Evolutionary conservation across 1,140 invertebrate species (phyloP), one percentile per base, ranked within the genome.

Genomic region (Drosophila melanica): DNA sequence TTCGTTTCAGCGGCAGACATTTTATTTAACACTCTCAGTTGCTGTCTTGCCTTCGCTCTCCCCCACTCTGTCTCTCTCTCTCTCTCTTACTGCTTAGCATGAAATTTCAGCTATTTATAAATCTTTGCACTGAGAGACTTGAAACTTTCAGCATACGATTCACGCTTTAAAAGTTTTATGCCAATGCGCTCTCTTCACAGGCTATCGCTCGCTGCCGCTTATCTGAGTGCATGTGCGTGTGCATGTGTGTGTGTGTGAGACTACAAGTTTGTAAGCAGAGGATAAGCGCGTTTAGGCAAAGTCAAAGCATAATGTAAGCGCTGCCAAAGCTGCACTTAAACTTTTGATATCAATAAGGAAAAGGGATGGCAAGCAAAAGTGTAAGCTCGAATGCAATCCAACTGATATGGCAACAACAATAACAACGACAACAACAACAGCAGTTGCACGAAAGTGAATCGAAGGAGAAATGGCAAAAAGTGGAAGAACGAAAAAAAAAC

Each of bases 271-370:
- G 75, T 81, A 81, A 87, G 81, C 75, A 53, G 79, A 35, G 70
- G 82, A 86, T 87, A 81, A 86, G 74, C 74, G 78, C 69, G 59
- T 58, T 85, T 74, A 81, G 80, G 80, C 72, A 74, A 67, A 72
- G 65, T 66, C 80, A 79, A 81, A 87, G 82, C 79, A 82, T 82
- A 89, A 89, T 87, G 82, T 87, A 87, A 87, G 79, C 82, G 54
- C 72, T 60, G 71, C 79, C 79, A 87, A 86, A 87, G 82, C 82
- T 87, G 82, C 84, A 87, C 84, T 87, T 87, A 87, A 87, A 87
- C 82, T 87, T 87, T 89, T 82, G 84, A 87, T 87, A 87, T 87
- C 84, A 89, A 87, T 87, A 89, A 76, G 58, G 59, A 69, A 60
- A 60, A 55, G 58, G 37, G 48, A 66, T 54, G 50, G 27, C 47